Evolutionary conservation across 2,113 vertebrate genomes (phyloP).

Genomic region (Burhinus oedicnemus): DNA sequence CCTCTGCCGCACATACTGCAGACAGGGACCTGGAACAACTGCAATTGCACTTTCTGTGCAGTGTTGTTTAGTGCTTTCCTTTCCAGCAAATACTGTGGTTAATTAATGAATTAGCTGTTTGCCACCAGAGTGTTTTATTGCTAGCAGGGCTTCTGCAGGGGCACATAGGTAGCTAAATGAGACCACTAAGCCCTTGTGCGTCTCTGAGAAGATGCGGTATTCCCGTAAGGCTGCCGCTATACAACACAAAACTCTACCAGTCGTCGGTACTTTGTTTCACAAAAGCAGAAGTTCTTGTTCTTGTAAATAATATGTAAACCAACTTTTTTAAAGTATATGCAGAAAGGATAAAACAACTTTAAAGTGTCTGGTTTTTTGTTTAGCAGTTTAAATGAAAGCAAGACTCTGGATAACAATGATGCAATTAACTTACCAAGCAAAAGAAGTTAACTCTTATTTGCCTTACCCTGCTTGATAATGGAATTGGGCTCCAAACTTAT

Average conservation of each 20-base stretch:
- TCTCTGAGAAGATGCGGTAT: constrained; percentile 45
- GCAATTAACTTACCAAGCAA: not conserved
- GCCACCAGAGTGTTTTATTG: constrained; percentile 67
- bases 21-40: constrained; percentile 74
- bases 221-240: constrained; percentile 6
- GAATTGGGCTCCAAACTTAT: not conserved
- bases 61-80: constrained; percentile 78
- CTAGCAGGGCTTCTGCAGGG: constrained; percentile 66
- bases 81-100: constrained; percentile 80
- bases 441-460: constrained; percentile 10
- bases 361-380: not conserved
- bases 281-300: constrained; percentile 3
- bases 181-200: constrained; percentile 55
- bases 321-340: not conserved
- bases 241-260: not conserved
- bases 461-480: not conserved
- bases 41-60: constrained; percentile 64
- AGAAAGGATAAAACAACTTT: not conserved
- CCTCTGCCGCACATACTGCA: constrained; percentile 77
- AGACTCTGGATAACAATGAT: not conserved
- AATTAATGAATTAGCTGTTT: constrained; percentile 86
- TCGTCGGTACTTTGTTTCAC: constrained; percentile 6
- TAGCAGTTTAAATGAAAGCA: not conserved
- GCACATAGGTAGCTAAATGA: constrained; percentile 76
- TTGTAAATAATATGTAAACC: not conserved